A percentile compares a stretch with the other conserved stretches of the same genome.
Conservation (phyloP, 2,113 vertebrate species). For the Indicator indicator region DNA sequence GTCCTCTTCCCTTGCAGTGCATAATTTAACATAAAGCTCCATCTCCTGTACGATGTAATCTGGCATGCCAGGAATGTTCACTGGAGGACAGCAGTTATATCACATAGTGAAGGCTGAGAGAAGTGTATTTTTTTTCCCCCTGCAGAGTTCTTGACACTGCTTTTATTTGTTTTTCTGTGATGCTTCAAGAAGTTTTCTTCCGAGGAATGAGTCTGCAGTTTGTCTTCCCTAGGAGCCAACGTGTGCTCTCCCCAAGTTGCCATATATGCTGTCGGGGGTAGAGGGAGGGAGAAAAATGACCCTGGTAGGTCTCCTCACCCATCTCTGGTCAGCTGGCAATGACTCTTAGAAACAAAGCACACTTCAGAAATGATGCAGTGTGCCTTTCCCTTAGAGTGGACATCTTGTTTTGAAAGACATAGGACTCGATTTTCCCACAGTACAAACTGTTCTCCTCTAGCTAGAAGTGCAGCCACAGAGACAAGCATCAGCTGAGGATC, state of each 20-base stretch:
- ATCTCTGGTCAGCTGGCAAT: background rate
- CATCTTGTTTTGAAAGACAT: background rate
- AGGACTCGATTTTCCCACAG: background rate
- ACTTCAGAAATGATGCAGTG: background rate
- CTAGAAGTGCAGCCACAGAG: background rate
- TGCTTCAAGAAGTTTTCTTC: background rate
- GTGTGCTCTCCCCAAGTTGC: background rate
- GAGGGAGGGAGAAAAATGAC: background rate
- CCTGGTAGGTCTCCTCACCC: background rate
- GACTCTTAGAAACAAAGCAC: background rate
- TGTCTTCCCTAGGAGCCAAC: background rate
- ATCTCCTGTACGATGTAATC: background rate
- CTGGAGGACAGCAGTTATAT: background rate
- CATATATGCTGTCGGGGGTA: background rate
- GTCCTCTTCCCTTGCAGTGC: slow-evolving; percentile 8
- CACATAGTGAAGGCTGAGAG: background rate
- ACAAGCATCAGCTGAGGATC: background rate
- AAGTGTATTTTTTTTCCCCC: background rate
- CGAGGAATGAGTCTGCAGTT: background rate
- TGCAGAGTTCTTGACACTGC: background rate
- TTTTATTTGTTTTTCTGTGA: background rate
- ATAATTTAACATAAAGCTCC: slow-evolving; percentile 44
- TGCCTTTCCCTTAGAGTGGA: background rate
- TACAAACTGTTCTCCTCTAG: background rate
- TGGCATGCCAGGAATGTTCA: background rate